Base-by-base conservation (phyloP, 2,797 vertebrate species). In the Hylomyscus alleni region DNA sequence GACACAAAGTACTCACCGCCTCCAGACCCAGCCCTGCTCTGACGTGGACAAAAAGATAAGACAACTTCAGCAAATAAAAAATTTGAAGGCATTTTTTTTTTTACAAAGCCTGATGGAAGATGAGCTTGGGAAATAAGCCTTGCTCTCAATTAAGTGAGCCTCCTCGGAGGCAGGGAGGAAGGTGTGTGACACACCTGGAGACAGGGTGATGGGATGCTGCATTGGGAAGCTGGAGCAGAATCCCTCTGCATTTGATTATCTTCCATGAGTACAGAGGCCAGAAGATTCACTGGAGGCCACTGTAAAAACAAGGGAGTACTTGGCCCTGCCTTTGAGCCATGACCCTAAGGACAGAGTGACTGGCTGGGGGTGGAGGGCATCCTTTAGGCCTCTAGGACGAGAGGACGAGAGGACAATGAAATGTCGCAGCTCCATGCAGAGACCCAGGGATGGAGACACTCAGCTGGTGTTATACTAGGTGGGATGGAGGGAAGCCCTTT, bases 1-100 rank as follows among this genome's bases (percentile, higher is more conserved):
- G 83, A 96, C 47, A 93, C 65, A 93, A 96, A 91, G 44, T 65
- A 60, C 73, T 96, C 82, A 56, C 90, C 83, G 93, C 67, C 65
- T 94, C 77, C 10, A 94, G 60, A 12, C 50, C 34, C 34, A 60
- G n/a, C 37, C 50, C 34, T 91, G 52, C 26, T 54, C 89, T 72
- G 75, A 97, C 88, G 26, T 94, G n/a, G 87, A 94, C 12, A 44
- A 73, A 95, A 95, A 40, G 58, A 88, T 91, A 62, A 93, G 47
- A 85, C 47, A 52, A 81, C 65, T 82, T 77, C 54, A 84, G 89
- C 90, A 89, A 89, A 89, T 60, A 95, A 86, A 90, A 1, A 44
- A 6, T 44, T 87, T 40, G 58, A 60, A 93, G 95, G 80, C 65
- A 72, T 69, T 96, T 76, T 47, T 62, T 54, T 54, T 44, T 44